Base-by-base conservation (phyloP, 2,113 vertebrate species). In the Paracanthobrama guichenoti region DNA sequence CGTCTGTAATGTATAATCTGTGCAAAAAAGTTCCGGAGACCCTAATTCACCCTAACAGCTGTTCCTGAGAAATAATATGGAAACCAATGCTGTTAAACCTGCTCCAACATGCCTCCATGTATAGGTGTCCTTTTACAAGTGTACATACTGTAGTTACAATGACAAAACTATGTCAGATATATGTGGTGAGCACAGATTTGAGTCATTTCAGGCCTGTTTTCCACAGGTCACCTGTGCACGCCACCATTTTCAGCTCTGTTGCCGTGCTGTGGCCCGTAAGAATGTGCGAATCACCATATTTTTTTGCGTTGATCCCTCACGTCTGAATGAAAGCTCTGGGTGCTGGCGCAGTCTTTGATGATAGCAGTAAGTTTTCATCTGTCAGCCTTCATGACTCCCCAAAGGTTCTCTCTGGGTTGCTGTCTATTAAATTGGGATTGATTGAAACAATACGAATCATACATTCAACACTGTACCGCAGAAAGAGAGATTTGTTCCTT, bases 381-480 rank as follows among this genome's bases (percentile, higher is more conserved):
- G 92, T 93, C 93, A 93, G 91, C 90, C 91, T 90, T 90, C 91
- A 91, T 87, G 89, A 87, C 91, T 92, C 93, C 93, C 93, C 81
- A 90, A 93, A 93, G 94, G 91, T 91, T 91, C 89, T 92, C 91
- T 93, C 92, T 91, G 89, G 93, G 91, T 84, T 83, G 67, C 82
- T 90, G 91, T 92, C 91, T 93, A 92, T 93, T 94, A 94, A 94
- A 94, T 94, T 93, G 92, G 92, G 92, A 93, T 92, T 93, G 93
- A 95, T 94, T 86, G 89, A 90, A 89, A 93, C 92, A 94, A 94
- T 92, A 87, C 88, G 81, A 91, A 89, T 86, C 89, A 80, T 90
- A 89, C 90, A 84, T 88, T 91, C 84, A 82, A 72, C 75, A 86
- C 66, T 42, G 64, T 28, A 81, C 82, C 82, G 64, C 77, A 87